Evolutionary conservation across 2,113 vertebrate species (phyloP), one percentile per base, ranked within the genome.

Genomic region (Eudyptes chrysolophus): DNA sequence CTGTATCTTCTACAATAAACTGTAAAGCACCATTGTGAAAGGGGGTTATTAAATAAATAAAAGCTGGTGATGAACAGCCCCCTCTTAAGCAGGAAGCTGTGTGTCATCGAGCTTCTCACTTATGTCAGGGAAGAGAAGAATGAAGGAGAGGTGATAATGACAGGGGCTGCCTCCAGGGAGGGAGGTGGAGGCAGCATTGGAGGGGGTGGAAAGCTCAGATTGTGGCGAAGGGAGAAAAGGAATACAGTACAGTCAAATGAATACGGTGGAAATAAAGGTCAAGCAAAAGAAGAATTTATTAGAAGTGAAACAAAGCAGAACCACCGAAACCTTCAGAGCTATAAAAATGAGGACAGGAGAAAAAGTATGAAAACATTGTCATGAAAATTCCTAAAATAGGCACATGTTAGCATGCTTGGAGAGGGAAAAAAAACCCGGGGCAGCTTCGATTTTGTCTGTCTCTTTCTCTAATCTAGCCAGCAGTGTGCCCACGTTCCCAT

Each of bases 111-210:
- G 92, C 86, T 89, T 88, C 79, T 93, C 46, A 0, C 69, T 26
- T 12, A 6, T 64, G 77, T 46, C 19, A 66, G 86, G 79, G 44
- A 91, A 36, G 49, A 85, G 71, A 75, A 65, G 74, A 92, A 82
- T 15, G 88, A 94, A 80, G 77, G 75, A 75, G 85, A 92, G 85
- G 95, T 40, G 88, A 74, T 83, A 87, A 92, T n/a, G 93, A 90
- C 92, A 87, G 79, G 66, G 42, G 55, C 80, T 81, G 94, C 83
- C 95, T 84, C 72, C 60, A 60, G 87, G 90, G 90, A 79, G 40
- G 76, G 85, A 92, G 55, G 51, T 42, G 90, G 78, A 51, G 62
- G 40, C 48, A 32, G 91, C 66, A 10, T 1, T 19, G 27, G 36
- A 79, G 48, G 34, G 20, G 74, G 49, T 15, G 77, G 38, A 42